These are phyloP conservation scores for Scotopteryx bipunctaria DNA, from an alignment of 2,888 invertebrate species.

Conservation along the genomic window DNA sequence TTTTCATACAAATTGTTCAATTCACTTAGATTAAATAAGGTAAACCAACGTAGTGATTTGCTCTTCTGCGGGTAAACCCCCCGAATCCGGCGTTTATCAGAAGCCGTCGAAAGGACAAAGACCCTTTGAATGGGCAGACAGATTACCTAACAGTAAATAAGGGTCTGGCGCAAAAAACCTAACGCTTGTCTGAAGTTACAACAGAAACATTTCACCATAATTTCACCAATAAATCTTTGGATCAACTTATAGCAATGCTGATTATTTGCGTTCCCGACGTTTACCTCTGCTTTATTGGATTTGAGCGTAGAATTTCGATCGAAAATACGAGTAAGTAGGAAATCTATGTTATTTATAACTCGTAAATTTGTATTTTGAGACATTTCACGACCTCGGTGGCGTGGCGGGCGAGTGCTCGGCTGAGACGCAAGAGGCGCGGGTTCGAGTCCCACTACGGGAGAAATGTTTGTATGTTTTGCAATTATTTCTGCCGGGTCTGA, in stretches of 20 bases:
- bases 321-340: background rate
- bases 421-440: no score
- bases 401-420: no score
- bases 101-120: constrained; percentile 12
- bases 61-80: no score
- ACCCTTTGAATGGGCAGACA: constrained; percentile 6
- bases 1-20: background rate
- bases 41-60: no score
- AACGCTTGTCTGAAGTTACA: background rate
- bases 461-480: no score
- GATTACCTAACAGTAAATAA: constrained; percentile 2
- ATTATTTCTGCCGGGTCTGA: no score
- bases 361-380: no score
- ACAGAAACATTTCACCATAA: constrained; percentile 10
- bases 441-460: no score
- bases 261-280: background rate
- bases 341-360: no score
- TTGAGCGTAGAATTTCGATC: background rate
- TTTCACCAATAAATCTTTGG: constrained; percentile 5
- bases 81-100: constrained; percentile 10
- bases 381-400: no score
- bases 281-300: background rate
- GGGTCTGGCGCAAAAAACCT: constrained; percentile 7
- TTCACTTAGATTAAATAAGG: constrained; percentile 6
- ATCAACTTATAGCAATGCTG: background rate